phyloP scores from a whole-genome alignment of 2,888 invertebrate species.

The Danaus chrysippus region DNA sequence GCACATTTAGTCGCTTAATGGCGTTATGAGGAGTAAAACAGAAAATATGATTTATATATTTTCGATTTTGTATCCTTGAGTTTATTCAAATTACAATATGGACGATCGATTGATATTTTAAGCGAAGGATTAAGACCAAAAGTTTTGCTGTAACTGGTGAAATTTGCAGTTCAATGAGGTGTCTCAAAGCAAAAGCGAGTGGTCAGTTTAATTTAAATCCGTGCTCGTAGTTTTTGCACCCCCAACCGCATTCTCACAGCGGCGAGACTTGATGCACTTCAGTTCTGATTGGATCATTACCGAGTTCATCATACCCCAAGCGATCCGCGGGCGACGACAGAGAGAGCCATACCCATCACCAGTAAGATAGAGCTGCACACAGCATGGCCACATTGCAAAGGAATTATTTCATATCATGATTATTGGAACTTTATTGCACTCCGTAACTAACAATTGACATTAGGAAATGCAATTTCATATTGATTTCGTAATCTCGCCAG shows the following conservation, averaged over 20 bases:
- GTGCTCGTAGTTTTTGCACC: slow-evolving; percentile 76
- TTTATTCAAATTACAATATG: not conserved
- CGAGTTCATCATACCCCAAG: slow-evolving; percentile 78
- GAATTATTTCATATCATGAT: slow-evolving; percentile 78
- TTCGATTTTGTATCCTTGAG: too few species aligned
- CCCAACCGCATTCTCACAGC: slow-evolving; percentile 79
- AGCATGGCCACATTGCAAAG: slow-evolving; percentile 64
- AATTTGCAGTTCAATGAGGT: slow-evolving; percentile 39
- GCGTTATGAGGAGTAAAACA: slow-evolving; percentile 57
- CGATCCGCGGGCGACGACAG: slow-evolving; percentile 69
- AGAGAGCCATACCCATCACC: slow-evolving; percentile 45
- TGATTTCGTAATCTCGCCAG: slow-evolving; percentile 73
- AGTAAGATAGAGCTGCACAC: slow-evolving; percentile 45
- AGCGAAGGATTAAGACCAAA: not conserved
- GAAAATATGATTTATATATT: slow-evolving; percentile 45
- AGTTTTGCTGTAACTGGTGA: slow-evolving; percentile 22
- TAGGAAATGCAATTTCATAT: slow-evolving; percentile 79
- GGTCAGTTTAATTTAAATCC: slow-evolving; percentile 75
- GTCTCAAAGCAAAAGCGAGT: slow-evolving; percentile 65
- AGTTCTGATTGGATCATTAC: slow-evolving; percentile 80
- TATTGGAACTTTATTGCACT: slow-evolving; percentile 80
- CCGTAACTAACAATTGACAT: slow-evolving; percentile 80
- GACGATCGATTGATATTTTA: not conserved
- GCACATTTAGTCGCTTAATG: slow-evolving; percentile 65
- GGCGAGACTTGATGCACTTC: slow-evolving; percentile 76